Base-by-base conservation (phyloP, 2,888 invertebrate genomes). In the Drosophila pseudotalamancana region DNA sequence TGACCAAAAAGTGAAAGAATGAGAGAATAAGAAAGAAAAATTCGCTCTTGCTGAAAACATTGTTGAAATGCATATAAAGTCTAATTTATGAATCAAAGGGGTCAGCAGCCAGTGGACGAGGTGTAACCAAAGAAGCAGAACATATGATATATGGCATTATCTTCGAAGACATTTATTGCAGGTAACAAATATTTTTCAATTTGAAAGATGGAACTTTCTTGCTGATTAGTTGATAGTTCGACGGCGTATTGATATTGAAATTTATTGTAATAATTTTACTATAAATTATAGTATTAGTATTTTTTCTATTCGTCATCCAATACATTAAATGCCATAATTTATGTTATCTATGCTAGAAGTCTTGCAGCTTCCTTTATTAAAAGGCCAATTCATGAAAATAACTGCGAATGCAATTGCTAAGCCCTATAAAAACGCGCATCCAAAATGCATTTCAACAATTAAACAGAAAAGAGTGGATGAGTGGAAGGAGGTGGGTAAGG, bases 371-470 rank as follows among this genome's bases (percentile, higher is more conserved):
- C n/a, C n/a, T n/a, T n/a, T n/a, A n/a, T n/a, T n/a, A n/a, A n/a
- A n/a, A 57, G 67, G 59, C 59, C 45, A 59, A 67, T 67, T 67
- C 40, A 49, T 25, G n/a, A 50, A 34, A 27, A 12, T 14, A 12
- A 29, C 48, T 43, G 32, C 27, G 60, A 19, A 34, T 40, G 50
- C 32, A 51, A 16, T 18, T 34, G 6, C 46, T 6, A 43, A 18
- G 21, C 50, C 39, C 31, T 57, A 21, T 9, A 65, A 39, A 43
- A 21, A n/a, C n/a, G 31, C 18, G 25, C 42, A 46, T 60, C 42
- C 45, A 31, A 68, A 84, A 77, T 63, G 78, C 66, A 66, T 74
- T 87, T 71, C 51, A 71, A 59, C 71, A 87, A 87, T 87, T 81
- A 77, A 81, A 35, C 55, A 31, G n/a, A n/a, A n/a, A n/a, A 21